These are phyloP conservation scores for Aleiodes testaceus DNA, from an alignment of 2,888 invertebrate genomes.

Conservation along the genomic window DNA sequence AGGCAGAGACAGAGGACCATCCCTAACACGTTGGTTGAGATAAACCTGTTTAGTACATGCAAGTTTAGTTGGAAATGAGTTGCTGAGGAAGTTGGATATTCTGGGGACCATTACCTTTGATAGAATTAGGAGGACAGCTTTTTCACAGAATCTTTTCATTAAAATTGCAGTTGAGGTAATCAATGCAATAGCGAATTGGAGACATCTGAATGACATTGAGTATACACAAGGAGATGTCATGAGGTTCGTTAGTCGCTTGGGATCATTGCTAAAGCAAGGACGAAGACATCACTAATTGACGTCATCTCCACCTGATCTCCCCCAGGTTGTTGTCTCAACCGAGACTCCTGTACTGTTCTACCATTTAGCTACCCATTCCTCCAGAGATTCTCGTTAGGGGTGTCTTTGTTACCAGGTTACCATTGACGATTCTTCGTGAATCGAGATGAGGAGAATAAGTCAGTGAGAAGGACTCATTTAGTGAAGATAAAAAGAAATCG, in stretches of 20 bases:
- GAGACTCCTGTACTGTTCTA: conserved; percentile 17
- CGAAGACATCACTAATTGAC: conserved; percentile 49
- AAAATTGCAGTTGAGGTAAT: too few relatives aligned
- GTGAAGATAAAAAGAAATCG: too few relatives aligned
- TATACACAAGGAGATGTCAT: conserved; percentile 36
- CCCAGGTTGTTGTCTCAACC: conserved; percentile 41
- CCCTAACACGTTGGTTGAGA: conserved; percentile 15
- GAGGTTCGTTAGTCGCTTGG: conserved; percentile 51
- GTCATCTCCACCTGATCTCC: conserved; percentile 45
- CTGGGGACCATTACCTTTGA: neutral
- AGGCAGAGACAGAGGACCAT: neutral
- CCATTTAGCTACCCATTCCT: conserved; percentile 3
- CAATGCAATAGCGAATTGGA: conserved; percentile 2
- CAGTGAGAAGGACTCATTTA: too few relatives aligned
- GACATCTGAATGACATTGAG: conserved; percentile 34
- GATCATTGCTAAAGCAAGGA: conserved; percentile 33
- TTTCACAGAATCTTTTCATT: neutral
- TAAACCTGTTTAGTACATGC: conserved; percentile 12
- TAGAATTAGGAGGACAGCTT: neutral
- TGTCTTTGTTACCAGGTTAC: neutral
- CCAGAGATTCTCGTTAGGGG: neutral
- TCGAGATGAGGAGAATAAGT: neutral
- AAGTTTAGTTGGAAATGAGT: conserved; percentile 1
- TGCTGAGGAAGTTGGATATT: neutral
- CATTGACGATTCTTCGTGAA: neutral